Evolutionary conservation across 2,888 invertebrate genomes (phyloP), one percentile per base, ranked within the genome.

Genomic region (Agrochola lota): DNA sequence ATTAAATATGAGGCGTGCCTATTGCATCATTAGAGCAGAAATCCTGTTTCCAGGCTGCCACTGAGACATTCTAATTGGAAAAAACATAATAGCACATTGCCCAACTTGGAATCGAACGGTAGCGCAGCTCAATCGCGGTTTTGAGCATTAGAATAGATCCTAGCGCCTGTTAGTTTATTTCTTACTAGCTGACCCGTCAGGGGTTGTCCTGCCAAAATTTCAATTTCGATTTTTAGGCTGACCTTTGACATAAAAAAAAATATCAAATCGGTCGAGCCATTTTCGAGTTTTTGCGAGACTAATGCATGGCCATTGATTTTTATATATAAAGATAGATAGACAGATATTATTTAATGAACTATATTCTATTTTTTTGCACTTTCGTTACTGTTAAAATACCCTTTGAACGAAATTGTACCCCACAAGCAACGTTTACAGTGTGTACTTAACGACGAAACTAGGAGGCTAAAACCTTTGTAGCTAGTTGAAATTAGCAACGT

Each of bases 401-500:
- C 7, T 52, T n/a, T 26, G 3, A 26, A 52, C 20, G n/a, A 23
- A 57, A 52, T 43, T 26, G 40, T 40, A 70, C 9, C 15, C 9
- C 12, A 26, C 12, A 60, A 69, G 20, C 12, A 43, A 60, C 26
- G 12, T 63, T 67, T 11, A 35, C 30, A 69, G 49, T 70, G 30
- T 59, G 20, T 74, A 30, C 55, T 30, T 30, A 26, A 35, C 26
- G 20, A 30, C 63, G 9, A 76, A 74, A 80, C 62, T 66, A 72
- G 64, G 67, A 43, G 63, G 59, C 23, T 72, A 66, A 67, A 85
- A 68, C 70, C 85, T 81, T 81, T 72, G 74, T 46, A 35, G 78
- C 72, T 55, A 63, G 72, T 55, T 80, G 55, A 80, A 85, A 84
- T 85, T 85, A 84, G 82, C 64, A 77, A 64, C 67, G 59, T 55